phyloP scores from a whole-genome alignment of 2,888 invertebrate species.

The Lasiommata megera region DNA sequence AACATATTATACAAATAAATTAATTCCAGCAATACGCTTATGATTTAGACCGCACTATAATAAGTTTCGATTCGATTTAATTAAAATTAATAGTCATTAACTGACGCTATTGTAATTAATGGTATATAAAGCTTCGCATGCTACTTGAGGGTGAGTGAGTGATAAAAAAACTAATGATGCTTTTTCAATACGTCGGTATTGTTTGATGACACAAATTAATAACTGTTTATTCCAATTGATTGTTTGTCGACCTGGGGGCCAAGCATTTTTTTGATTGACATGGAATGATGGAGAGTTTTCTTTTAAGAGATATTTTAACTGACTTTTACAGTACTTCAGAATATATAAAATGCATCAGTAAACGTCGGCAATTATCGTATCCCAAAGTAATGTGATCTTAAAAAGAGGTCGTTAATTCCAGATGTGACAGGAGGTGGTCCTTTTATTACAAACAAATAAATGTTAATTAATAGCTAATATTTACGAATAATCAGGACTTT shows the following conservation, averaged over 20 bases:
- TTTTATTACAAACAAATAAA: too few relatives aligned
- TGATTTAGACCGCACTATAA: conserved; percentile 37
- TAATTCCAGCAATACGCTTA: conserved; percentile 30
- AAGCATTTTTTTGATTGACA: conserved; percentile 3
- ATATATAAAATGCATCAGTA: too few relatives aligned
- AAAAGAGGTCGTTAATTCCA: too few relatives aligned
- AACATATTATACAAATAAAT: too few relatives aligned
- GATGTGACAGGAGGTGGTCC: too few relatives aligned
- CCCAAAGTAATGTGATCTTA: too few relatives aligned
- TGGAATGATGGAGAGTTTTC: neutral
- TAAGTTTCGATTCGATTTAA: conserved; percentile 61
- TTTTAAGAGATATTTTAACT: too few relatives aligned
- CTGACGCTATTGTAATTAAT: conserved; percentile 68
- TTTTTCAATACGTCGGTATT: conserved; percentile 35
- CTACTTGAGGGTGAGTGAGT: conserved; percentile 50
- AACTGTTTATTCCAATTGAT: conserved; percentile 23
- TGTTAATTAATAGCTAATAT: too few relatives aligned
- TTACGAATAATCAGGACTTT: too few relatives aligned
- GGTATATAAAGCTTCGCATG: conserved; percentile 55
- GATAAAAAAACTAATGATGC: conserved; percentile 34
- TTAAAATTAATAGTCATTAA: conserved; percentile 74
- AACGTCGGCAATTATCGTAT: too few relatives aligned
- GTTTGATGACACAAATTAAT: conserved; percentile 40
- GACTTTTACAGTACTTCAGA: too few relatives aligned
- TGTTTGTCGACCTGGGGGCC: conserved; percentile 20